Evolutionary conservation across 2,797 vertebrate genomes (phyloP).

Genomic region (Siniperca scherzeri): DNA sequence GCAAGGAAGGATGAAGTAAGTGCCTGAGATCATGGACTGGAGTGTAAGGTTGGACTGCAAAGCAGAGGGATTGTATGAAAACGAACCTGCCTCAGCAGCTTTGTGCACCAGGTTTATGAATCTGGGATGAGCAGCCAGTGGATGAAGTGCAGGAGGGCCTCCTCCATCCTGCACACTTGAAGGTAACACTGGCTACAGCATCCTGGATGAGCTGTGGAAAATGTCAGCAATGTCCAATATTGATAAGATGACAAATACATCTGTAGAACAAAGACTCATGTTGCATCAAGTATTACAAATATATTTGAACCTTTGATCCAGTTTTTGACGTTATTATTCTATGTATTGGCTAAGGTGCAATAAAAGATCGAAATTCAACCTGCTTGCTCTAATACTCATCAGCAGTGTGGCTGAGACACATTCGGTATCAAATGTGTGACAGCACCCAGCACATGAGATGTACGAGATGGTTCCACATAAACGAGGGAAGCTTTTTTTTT

Average conservation of each 20-base stretch:
- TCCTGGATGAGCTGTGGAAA: conserved; percentile 40
- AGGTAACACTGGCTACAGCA: conserved; percentile 35
- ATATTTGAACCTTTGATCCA: neutral
- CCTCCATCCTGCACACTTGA: conserved; percentile 23
- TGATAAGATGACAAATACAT: conserved; percentile 5
- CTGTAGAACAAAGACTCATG: neutral
- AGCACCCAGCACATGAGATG: conserved; percentile 16
- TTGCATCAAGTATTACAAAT: neutral
- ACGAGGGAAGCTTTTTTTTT: conserved; percentile 6
- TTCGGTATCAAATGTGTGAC: conserved; percentile 33
- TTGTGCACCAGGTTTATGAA: conserved; percentile 8
- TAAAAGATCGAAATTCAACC: conserved; percentile 28
- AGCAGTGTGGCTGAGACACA: conserved; percentile 22
- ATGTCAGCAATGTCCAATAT: neutral
- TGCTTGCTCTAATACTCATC: conserved; percentile 25
- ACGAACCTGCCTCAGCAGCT: conserved; percentile 14
- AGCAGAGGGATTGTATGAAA: neutral
- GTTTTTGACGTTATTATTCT: conserved; percentile 2
- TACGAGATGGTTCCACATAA: conserved; percentile 26
- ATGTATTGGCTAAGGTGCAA: conserved; percentile 5
- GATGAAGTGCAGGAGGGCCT: conserved; percentile 17
- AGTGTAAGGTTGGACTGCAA: neutral
- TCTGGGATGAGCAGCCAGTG: conserved; percentile 25
- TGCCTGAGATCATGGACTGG: neutral
- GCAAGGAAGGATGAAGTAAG: neutral